Conservation (phyloP, 2,113 vertebrate species). For the Rutilus rutilus region DNA sequence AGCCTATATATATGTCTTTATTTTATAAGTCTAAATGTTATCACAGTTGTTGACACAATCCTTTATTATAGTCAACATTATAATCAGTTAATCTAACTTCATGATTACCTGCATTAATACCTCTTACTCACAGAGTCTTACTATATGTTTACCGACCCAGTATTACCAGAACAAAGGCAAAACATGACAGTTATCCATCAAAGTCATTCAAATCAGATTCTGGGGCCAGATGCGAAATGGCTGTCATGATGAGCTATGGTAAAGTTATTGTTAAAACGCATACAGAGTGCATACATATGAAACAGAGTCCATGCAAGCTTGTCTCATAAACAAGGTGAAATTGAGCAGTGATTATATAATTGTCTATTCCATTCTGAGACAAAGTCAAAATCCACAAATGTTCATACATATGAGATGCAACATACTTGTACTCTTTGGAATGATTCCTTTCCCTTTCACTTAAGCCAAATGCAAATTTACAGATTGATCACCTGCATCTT, state of each 20-base stretch:
- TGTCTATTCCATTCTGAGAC: background rate
- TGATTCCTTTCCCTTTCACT: background rate
- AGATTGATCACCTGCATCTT: background rate
- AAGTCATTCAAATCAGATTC: background rate
- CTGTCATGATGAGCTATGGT: background rate
- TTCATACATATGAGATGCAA: background rate
- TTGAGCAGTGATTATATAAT: background rate
- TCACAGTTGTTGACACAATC: background rate
- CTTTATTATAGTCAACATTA: background rate
- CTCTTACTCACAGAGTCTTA: background rate
- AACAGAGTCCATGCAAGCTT: background rate
- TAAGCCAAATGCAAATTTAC: background rate
- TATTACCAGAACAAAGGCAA: background rate
- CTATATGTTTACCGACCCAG: background rate
- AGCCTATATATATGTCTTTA: background rate
- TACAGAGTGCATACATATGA: no score
- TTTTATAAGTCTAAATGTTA: no score
- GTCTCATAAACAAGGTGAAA: background rate
- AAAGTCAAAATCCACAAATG: background rate
- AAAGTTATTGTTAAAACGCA: no score
- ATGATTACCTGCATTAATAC: background rate
- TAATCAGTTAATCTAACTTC: background rate
- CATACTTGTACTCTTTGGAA: background rate
- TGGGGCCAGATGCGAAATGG: background rate
- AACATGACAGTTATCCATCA: background rate